phyloP scores from a whole-genome alignment of 2,113 vertebrate genomes.

The Ceratotherium simum region DNA sequence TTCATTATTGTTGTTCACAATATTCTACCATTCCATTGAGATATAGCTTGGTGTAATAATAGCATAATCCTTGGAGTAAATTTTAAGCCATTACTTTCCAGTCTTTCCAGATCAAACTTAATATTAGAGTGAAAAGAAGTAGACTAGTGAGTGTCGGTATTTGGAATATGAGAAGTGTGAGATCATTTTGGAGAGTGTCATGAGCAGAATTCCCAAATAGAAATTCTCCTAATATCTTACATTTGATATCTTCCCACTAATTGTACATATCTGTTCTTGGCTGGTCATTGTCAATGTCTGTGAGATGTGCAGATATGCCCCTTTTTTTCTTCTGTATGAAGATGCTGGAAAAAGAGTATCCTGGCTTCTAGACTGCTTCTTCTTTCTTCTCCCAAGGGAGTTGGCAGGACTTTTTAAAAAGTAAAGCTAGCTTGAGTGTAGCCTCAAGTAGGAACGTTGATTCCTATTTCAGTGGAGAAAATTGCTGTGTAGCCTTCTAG shows the following conservation, averaged over 20 bases:
- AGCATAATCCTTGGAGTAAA: not conserved
- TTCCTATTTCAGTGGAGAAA: not conserved
- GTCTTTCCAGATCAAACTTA: not conserved
- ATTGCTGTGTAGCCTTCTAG: not conserved
- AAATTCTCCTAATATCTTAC: not conserved
- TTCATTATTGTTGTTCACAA: not conserved
- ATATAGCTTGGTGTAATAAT: not conserved
- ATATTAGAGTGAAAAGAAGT: not conserved
- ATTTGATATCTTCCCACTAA: not conserved
- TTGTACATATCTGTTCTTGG: not conserved
- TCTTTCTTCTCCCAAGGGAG: not conserved
- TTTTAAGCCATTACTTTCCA: not conserved
- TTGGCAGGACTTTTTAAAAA: not conserved
- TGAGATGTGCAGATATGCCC: not conserved
- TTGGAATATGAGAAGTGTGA: not conserved
- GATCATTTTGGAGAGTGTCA: not conserved
- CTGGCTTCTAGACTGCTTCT: not conserved
- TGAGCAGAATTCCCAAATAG: not conserved
- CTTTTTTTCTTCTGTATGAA: conserved; percentile 18
- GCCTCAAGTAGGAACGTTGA: not conserved
- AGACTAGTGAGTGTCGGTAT: not conserved
- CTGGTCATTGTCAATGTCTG: not conserved
- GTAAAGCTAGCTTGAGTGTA: not conserved
- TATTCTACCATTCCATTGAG: not conserved
- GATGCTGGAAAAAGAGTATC: not conserved